Evolutionary conservation across 2,113 vertebrate genomes (phyloP).

Genomic region (Eurypyga helias): DNA sequence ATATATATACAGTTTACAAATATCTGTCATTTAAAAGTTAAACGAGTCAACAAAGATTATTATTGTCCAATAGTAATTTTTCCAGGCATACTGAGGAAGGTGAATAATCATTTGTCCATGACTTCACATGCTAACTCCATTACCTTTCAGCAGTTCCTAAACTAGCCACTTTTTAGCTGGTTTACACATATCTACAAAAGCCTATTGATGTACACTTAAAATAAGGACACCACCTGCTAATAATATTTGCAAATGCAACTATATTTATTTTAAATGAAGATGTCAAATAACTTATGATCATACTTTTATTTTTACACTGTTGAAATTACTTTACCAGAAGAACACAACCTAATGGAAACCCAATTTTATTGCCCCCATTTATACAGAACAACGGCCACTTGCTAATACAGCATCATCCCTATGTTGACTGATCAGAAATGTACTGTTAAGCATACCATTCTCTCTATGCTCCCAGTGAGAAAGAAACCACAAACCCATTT

Average conservation of each 20-base stretch:
- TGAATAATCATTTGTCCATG: not conserved
- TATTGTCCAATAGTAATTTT: not conserved
- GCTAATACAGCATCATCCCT: constrained; percentile 17
- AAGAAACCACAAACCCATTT: constrained; percentile 59
- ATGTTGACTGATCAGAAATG: not conserved
- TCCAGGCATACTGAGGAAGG: not conserved
- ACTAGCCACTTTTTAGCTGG: not conserved
- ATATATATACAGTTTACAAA: not conserved
- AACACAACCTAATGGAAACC: not conserved
- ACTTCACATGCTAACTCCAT: not conserved
- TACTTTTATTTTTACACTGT: not conserved
- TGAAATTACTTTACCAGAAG: constrained; percentile 36
- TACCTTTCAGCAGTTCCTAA: not conserved
- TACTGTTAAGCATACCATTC: constrained; percentile 42
- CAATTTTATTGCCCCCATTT: not conserved
- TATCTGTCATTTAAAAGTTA: not conserved
- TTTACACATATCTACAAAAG: not conserved
- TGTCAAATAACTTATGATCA: not conserved
- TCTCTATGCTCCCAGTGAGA: not conserved
- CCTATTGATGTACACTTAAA: not conserved
- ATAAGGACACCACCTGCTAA: not conserved
- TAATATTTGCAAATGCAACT: not conserved
- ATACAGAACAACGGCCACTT: constrained; percentile 22
- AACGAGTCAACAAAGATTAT: not conserved
- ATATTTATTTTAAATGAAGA: not conserved